phyloP scores from a whole-genome alignment of 2,113 vertebrate species.

The Crypturellus undulatus region DNA sequence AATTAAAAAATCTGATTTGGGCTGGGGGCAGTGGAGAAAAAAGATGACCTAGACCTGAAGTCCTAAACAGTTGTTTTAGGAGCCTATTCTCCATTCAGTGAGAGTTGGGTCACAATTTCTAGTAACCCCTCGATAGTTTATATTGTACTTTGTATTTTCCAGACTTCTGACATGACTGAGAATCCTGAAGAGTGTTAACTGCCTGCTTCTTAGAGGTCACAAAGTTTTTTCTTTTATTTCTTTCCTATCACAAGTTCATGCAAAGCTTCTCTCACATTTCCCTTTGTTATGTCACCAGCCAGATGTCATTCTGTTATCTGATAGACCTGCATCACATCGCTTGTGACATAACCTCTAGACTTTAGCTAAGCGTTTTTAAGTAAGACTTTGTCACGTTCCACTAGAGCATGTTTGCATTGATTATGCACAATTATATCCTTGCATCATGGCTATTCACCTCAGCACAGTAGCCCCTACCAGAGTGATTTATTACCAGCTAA shows the following conservation, averaged over 20 bases:
- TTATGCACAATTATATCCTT: conserved; percentile 65
- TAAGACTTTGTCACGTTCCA: conserved; percentile 61
- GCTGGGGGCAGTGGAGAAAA: neutral
- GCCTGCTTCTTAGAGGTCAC: neutral
- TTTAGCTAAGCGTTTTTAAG: conserved; percentile 46
- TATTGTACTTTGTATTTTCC: neutral
- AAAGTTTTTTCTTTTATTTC: neutral
- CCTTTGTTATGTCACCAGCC: neutral
- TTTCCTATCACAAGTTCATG: neutral
- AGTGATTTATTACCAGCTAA: conserved; percentile 76
- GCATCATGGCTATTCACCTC: conserved; percentile 49
- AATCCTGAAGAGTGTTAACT: neutral
- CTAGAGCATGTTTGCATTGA: conserved; percentile 68
- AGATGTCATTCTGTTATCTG: neutral
- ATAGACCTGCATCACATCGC: neutral
- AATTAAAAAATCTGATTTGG: neutral
- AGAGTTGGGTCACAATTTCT: neutral
- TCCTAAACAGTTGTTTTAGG: neutral
- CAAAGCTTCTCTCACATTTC: neutral
- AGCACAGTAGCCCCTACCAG: neutral
- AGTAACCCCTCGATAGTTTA: neutral
- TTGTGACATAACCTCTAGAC: conserved; percentile 9
- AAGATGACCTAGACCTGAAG: neutral
- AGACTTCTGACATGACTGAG: neutral
- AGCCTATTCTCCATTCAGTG: neutral